Evolutionary conservation across 2,797 vertebrate species (phyloP).

Genomic region (Sebastes oblongus): DNA sequence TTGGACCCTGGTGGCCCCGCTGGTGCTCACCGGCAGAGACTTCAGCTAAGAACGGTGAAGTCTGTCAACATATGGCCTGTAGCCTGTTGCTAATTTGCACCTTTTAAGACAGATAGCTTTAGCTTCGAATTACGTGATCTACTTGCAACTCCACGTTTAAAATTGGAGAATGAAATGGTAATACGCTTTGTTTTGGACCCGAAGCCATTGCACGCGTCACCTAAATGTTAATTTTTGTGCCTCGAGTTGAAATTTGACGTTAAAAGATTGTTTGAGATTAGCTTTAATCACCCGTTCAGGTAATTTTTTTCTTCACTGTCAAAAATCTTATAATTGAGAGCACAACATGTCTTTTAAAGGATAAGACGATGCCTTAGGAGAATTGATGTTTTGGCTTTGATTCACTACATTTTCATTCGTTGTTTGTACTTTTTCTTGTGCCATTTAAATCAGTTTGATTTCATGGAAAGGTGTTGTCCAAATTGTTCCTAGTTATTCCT

Average conservation of each 20-base stretch:
- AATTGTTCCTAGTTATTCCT: not conserved
- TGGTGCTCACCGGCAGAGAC: slow-evolving; percentile 85
- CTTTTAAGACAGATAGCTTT: not conserved
- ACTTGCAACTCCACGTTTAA: not conserved
- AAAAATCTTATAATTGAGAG: not conserved
- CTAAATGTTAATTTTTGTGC: not conserved
- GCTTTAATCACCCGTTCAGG: slow-evolving; percentile 23
- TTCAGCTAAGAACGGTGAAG: slow-evolving; percentile 83
- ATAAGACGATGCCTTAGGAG: not conserved
- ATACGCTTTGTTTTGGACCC: not conserved
- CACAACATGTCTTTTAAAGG: slow-evolving; percentile 7
- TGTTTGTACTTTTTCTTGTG: not conserved
- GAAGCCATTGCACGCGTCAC: not conserved
- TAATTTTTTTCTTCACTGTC: slow-evolving; percentile 2
- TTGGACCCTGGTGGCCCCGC: slow-evolving; percentile 92
- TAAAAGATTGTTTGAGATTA: not conserved
- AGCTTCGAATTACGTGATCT: not conserved
- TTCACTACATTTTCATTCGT: not conserved
- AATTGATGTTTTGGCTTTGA: not conserved
- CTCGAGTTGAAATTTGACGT: not conserved
- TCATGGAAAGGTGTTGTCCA: not conserved
- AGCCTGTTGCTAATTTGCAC: not conserved
- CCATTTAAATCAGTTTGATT: not conserved
- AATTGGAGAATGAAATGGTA: not conserved
- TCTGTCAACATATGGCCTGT: not conserved